A percentile compares a stretch with the other conserved stretches of the same genome.
Evolutionary conservation across 1,140 invertebrate species (phyloP).

Genomic region (Myzus persicae): DNA sequence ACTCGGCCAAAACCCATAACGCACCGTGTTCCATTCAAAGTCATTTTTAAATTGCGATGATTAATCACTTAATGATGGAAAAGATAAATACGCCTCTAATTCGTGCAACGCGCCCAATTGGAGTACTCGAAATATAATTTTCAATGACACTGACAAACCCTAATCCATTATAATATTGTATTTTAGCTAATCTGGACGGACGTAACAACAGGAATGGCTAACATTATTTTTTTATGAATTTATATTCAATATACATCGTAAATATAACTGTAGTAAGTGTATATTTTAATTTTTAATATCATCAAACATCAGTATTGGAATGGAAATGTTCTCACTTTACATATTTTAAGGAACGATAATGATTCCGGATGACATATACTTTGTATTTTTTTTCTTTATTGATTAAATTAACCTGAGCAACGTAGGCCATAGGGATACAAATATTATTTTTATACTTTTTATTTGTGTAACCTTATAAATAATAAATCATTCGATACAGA

Average conservation of each 20-base stretch:
- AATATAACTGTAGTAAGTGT: too few species aligned
- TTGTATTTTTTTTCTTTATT: too few species aligned
- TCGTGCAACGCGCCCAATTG: too few species aligned
- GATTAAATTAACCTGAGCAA: too few species aligned
- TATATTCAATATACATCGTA: neutral
- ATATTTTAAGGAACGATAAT: neutral
- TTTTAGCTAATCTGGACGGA: neutral
- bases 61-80: neutral
- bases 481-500: neutral
- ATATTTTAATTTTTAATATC: too few species aligned
- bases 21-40: neutral
- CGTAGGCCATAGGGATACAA: too few species aligned
- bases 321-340: neutral
- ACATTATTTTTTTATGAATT: neutral
- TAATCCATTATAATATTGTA: neutral
- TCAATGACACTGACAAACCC: neutral
- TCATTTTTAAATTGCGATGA: neutral
- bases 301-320: neutral
- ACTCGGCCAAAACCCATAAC: neutral
- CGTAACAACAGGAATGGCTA: neutral
- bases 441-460: neutral
- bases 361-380: neutral
- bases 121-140: neutral
- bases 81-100: neutral
- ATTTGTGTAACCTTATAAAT: neutral